These are phyloP conservation scores for Drosophila kambysellisi DNA, from an alignment of 2,888 invertebrate genomes.

Conservation along the genomic window DNA sequence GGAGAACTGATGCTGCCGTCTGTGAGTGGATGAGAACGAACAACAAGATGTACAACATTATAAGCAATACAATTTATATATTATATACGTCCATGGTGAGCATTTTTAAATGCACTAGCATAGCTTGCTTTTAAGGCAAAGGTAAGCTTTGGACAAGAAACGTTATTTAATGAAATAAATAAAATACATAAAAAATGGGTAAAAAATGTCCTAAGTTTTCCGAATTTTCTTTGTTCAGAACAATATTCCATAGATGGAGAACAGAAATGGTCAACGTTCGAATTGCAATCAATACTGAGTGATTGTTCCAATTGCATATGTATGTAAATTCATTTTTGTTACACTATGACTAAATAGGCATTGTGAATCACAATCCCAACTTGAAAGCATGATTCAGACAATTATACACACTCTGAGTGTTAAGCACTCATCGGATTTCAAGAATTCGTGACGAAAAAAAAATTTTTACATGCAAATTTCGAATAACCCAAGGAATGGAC, in stretches of 20 bases:
- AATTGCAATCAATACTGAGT: neutral
- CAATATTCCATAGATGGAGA: neutral
- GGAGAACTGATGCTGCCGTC: conserved; percentile 84
- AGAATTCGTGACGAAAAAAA: neutral
- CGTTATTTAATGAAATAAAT: neutral
- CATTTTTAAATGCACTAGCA: neutral
- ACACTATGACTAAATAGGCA: conserved; percentile 16
- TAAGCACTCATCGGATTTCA: conserved; percentile 8
- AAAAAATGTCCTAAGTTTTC: neutral
- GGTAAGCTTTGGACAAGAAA: neutral
- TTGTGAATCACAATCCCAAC: conserved; percentile 16
- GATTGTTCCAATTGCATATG: conserved; percentile 2
- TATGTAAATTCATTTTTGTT: neutral
- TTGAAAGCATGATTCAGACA: conserved; percentile 25
- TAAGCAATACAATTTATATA: neutral
- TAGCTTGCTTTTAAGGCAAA: neutral
- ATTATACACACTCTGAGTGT: conserved; percentile 2
- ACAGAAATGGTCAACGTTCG: neutral
- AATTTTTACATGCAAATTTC: neutral
- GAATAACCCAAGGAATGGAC: neutral
- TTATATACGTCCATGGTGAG: neutral
- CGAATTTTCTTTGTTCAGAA: neutral
- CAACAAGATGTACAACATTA: neutral
- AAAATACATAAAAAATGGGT: neutral
- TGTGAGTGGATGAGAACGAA: conserved; percentile 29